phyloP scores from a whole-genome alignment of 1,140 invertebrate species.

The Drosophila seguyi region DNA sequence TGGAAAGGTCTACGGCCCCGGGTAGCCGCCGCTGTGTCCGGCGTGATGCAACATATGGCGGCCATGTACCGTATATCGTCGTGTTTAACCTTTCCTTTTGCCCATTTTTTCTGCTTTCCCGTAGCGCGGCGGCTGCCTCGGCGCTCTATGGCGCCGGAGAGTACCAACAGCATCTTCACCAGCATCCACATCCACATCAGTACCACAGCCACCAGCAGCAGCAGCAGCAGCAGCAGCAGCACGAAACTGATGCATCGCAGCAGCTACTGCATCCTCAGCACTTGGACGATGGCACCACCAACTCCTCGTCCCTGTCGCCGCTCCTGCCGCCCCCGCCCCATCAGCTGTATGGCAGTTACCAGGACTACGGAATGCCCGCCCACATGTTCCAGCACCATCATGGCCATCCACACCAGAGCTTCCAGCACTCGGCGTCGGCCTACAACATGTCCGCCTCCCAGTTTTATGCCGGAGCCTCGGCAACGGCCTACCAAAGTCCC shows the following conservation, averaged over 20 bases:
- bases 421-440: slow-evolving; percentile 41
- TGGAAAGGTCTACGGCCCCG: slow-evolving; percentile 10
- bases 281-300: slow-evolving; percentile 55
- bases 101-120: slow-evolving; percentile 9
- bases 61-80: slow-evolving; percentile 29
- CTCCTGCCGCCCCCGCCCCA: slow-evolving; percentile 49
- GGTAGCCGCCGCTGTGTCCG: slow-evolving; percentile 42
- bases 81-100: slow-evolving; percentile 24
- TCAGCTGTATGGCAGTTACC: slow-evolving; percentile 62
- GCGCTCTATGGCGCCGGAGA: slow-evolving; percentile 72
- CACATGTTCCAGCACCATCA: slow-evolving; percentile 68
- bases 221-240: slow-evolving; percentile 35
- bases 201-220: slow-evolving; percentile 55
- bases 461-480: slow-evolving; percentile 59
- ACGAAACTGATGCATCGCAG: slow-evolving; percentile 27
- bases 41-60: slow-evolving; percentile 76
- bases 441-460: slow-evolving; percentile 68
- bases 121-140: slow-evolving; percentile 59
- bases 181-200: slow-evolving; percentile 46
- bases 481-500: slow-evolving; percentile 59
- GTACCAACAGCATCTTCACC: slow-evolving; percentile 59
- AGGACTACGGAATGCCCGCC: slow-evolving; percentile 69
- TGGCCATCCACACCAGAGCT: slow-evolving; percentile 61
- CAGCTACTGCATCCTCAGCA: slow-evolving; percentile 53
- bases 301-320: slow-evolving; percentile 48